A percentile compares a stretch with the other conserved stretches of the same genome.
These are phyloP conservation scores for Psittacara wagleri DNA, from an alignment of 2,113 vertebrate genomes.

Conservation along the genomic window DNA sequence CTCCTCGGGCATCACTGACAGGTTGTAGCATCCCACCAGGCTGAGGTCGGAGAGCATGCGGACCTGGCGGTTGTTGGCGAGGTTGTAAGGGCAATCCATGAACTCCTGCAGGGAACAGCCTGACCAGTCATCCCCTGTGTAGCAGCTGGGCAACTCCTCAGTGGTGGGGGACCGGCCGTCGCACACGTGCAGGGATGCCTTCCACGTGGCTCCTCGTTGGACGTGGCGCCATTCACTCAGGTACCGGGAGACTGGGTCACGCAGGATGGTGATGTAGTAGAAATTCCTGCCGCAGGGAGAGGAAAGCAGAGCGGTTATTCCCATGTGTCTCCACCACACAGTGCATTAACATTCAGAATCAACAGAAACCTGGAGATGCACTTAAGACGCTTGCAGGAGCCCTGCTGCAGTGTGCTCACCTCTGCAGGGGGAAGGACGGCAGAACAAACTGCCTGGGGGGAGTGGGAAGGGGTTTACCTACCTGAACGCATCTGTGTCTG, in stretches of 20 bases:
- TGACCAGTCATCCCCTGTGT: slow-evolving; percentile 93
- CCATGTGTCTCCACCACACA: rapidly evolving
- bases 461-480: neutral
- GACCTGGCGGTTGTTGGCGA: slow-evolving; percentile 96
- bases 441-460: rapidly evolving
- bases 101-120: slow-evolving; percentile 93
- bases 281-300: slow-evolving; percentile 82
- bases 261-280: slow-evolving; percentile 96
- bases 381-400: neutral
- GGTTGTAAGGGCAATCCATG: slow-evolving; percentile 95
- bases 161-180: slow-evolving; percentile 90
- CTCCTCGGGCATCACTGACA: slow-evolving; percentile 89
- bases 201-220: slow-evolving; percentile 95
- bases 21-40: slow-evolving; percentile 95
- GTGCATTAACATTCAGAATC: neutral
- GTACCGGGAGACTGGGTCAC: slow-evolving; percentile 94
- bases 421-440: neutral
- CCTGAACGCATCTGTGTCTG: neutral
- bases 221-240: slow-evolving; percentile 97
- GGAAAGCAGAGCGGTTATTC: neutral
- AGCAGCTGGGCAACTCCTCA: slow-evolving; percentile 93
- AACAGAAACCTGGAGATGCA: neutral
- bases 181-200: slow-evolving; percentile 92
- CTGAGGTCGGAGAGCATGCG: slow-evolving; percentile 97
- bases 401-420: neutral